Evolutionary conservation across 2,888 invertebrate genomes (phyloP).

Genomic region (Bombylius discolor): DNA sequence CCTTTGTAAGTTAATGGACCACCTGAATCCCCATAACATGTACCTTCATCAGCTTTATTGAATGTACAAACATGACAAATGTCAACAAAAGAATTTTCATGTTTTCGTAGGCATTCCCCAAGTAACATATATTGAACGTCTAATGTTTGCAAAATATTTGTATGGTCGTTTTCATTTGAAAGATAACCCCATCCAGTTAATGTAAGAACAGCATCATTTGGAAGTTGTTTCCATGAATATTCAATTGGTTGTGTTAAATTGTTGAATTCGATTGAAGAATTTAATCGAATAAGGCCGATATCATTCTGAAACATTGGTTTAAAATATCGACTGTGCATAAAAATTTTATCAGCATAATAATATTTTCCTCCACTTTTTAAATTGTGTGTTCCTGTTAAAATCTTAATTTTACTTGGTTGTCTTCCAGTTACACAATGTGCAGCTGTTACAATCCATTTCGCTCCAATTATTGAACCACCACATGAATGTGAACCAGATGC

Average conservation of each 20-base stretch:
- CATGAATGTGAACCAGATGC: conserved; percentile 28
- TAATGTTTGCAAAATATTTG: no score
- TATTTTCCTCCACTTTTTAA: conserved; percentile 23
- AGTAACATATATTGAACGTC: no score
- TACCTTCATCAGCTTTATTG: conserved; percentile 44
- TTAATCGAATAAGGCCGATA: conserved; percentile 51
- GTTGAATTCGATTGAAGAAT: conserved; percentile 39
- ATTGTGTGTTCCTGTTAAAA: conserved; percentile 29
- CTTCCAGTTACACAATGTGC: conserved; percentile 30
- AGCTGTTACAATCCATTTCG: conserved; percentile 28
- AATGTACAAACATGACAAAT: conserved; percentile 47
- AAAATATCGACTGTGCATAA: conserved; percentile 21
- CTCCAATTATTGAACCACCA: conserved; percentile 27
- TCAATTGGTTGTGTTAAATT: conserved; percentile 43
- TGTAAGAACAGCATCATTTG: conserved; percentile 39
- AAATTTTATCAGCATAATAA: conserved; percentile 23
- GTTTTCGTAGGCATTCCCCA: conserved; percentile 21
- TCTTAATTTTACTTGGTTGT: conserved; percentile 19
- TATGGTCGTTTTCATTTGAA: no score
- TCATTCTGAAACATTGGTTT: conserved; percentile 42
- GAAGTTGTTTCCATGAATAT: conserved; percentile 39
- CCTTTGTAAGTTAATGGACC: conserved; percentile 25
- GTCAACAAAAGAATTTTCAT: conserved; percentile 39
- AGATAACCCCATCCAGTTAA: conserved; percentile 53
- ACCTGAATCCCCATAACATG: conserved; percentile 30